A percentile compares a stretch with the other conserved stretches of the same genome.
Evolutionary conservation across 2,888 invertebrate species (phyloP).

Genomic region (Caenorhabditis macrosperma): DNA sequence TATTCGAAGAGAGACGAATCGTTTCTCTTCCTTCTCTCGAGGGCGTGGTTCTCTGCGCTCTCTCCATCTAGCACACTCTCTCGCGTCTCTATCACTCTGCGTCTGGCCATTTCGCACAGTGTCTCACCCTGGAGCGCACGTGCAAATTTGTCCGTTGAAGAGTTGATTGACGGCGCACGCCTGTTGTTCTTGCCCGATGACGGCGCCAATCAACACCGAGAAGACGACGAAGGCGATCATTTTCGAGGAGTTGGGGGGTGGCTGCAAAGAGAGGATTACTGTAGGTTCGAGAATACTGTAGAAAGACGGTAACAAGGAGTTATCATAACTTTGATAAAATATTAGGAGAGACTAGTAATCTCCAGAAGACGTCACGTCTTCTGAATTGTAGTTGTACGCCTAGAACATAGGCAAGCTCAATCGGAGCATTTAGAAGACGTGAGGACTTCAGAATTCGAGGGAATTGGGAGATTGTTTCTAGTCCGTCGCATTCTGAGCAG

Average conservation of each 20-base stretch:
- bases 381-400: no score
- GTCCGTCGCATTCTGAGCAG: no score
- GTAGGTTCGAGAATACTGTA: not conserved
- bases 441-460: no score
- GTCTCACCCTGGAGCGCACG: slow-evolving; percentile 78
- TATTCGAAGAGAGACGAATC: no score
- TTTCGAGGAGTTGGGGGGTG: not conserved
- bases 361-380: no score
- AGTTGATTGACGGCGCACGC: slow-evolving; percentile 77
- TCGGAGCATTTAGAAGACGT: no score
- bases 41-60: slow-evolving; percentile 15
- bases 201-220: slow-evolving; percentile 34
- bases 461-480: no score
- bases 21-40: no score
- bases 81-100: slow-evolving; percentile 14
- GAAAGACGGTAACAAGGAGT: no score
- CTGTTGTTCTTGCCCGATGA: slow-evolving; percentile 63
- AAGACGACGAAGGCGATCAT: slow-evolving; percentile 18
- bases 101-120: not conserved
- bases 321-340: no score
- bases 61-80: slow-evolving; percentile 5
- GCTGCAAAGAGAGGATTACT: not conserved
- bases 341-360: no score
- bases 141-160: slow-evolving; percentile 78
- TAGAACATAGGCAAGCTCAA: no score